Evolutionary conservation across 2,797 vertebrate species (phyloP).

Genomic region (Discoglossus pictus): DNA sequence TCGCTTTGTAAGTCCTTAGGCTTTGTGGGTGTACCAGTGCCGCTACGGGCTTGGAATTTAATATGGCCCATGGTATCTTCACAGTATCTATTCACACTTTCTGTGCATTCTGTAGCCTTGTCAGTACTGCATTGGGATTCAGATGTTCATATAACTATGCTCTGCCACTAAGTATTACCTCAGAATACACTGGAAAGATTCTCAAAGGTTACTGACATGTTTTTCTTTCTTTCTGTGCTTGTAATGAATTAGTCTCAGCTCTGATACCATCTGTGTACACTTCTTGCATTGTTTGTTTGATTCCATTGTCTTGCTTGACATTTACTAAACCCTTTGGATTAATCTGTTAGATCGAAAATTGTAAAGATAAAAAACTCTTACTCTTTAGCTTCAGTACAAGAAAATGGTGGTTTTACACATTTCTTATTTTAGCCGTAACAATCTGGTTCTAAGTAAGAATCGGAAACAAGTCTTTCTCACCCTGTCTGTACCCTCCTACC

Average conservation of each 20-base stretch:
- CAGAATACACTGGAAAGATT: slow-evolving; percentile 1
- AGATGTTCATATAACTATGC: slow-evolving; percentile 1
- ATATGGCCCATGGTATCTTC: too few relatives aligned
- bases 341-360: slow-evolving; percentile 5
- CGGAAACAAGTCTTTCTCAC: neutral
- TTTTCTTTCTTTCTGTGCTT: slow-evolving; percentile 23
- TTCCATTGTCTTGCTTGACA: slow-evolving; percentile 33
- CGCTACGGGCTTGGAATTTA: too few relatives aligned
- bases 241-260: slow-evolving; percentile 37
- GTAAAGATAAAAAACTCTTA: slow-evolving; percentile 8
- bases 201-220: slow-evolving; percentile 19
- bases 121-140: too few relatives aligned
- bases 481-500: neutral
- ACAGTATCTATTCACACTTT: too few relatives aligned
- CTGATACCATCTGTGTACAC: slow-evolving; percentile 29
- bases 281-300: slow-evolving; percentile 34
- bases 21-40: too few relatives aligned
- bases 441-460: neutral
- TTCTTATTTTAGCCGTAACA: neutral
- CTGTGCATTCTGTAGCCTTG: too few relatives aligned
- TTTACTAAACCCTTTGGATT: slow-evolving; percentile 17
- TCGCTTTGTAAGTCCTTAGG: too few relatives aligned
- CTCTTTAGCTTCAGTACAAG: slow-evolving; percentile 4
- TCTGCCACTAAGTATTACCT: slow-evolving; percentile 1
- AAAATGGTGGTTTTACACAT: neutral